Evolutionary conservation across 2,797 vertebrate species (phyloP), one percentile per base, ranked within the genome.

Genomic region (Premnoplex brunnescens): DNA sequence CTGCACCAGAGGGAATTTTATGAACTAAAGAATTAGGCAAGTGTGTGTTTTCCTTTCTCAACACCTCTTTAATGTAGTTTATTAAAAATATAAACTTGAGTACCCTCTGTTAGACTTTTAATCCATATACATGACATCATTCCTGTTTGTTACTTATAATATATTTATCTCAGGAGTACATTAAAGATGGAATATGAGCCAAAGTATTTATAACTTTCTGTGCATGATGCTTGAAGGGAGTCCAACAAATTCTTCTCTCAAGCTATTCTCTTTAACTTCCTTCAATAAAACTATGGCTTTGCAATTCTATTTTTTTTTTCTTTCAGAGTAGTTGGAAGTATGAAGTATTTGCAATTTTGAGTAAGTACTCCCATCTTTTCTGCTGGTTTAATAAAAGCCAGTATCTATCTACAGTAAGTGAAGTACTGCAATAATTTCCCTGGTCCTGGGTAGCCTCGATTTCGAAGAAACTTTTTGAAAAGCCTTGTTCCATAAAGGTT

Each of bases 381-480:
- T 74, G 32, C 60, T 77, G 30, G 8, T 91, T 89, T 87, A 88
- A 90, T 95, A 88, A 76, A 91, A 92, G 43, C 32, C 83, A 89
- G 43, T 26, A n/a, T 37, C 58, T 94, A 30, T 59, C 46, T 94
- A 49, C 87, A 56, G 44, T 54, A 77, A 85, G 55, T 67, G 72
- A 67, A 91, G 60, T 94, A 73, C 54, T 55, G 54, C 32, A 82
- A 27, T 85, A 84, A 34, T 94, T 97, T 91, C 54, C 71, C 89
- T 92, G 66, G 49, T 91, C 46, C 73, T 78, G 34, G 26, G 27
- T 68, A 94, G 87, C 66, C 89, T 96, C 73, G 59, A 87, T 96
- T 96, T 93, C 41, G n/a, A 95, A 97, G 81, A 91, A 93, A 96
- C 67, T 83, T 96, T 95, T 92, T 64, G 62, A 89, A 94, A 89